Percentiles rank a stretch among this genome's conserved stretches.
Conservation (phyloP, 2,113 vertebrate genomes). For the Eonycteris spelaea region DNA sequence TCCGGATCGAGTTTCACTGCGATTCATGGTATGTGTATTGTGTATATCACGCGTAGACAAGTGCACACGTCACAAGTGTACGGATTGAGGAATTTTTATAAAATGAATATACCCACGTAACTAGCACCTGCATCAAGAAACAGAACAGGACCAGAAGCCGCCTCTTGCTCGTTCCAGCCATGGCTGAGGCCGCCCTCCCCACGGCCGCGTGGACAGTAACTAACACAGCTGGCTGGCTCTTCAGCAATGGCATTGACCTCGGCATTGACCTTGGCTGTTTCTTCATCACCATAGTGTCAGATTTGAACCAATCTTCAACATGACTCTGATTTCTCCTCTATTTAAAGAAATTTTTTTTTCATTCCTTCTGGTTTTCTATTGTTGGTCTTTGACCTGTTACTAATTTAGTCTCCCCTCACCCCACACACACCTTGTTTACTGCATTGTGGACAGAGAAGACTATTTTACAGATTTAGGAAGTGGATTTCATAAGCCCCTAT, state of each 20-base stretch:
- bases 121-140: neutral
- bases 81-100: neutral
- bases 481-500: neutral
- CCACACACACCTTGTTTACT: neutral
- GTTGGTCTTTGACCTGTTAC: neutral
- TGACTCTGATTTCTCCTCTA: neutral
- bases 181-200: no score
- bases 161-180: no score
- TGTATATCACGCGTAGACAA: neutral
- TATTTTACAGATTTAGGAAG: neutral
- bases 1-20: neutral
- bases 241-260: neutral
- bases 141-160: no score
- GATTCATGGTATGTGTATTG: neutral
- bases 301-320: neutral
- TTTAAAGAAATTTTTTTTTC: neutral
- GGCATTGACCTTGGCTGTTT: neutral
- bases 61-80: neutral
- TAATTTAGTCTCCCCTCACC: neutral
- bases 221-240: neutral
- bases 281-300: neutral
- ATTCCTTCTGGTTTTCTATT: neutral
- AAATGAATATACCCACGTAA: neutral
- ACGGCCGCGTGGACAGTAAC: accelerated
- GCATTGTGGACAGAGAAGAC: neutral